Conservation (phyloP, 2,797 vertebrate species). For the Avahi laniger region DNA sequence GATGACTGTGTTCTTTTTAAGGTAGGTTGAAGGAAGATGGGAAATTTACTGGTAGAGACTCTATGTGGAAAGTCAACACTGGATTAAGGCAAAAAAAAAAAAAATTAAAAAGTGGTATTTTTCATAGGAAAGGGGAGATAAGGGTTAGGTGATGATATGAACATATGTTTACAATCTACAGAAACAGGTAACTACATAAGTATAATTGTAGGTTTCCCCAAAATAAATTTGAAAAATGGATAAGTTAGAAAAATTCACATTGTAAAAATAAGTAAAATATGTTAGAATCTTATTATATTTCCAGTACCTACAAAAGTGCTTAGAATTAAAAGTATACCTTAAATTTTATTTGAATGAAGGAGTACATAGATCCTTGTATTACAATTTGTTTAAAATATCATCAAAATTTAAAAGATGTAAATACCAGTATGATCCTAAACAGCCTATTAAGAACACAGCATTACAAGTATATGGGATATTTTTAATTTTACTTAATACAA, state of each 20-base stretch:
- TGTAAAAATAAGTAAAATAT: slow-evolving; percentile 18
- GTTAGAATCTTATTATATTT: background rate
- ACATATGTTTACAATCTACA: background rate
- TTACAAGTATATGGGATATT: slow-evolving; percentile 38
- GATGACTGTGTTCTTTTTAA: background rate
- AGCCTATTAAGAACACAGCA: background rate
- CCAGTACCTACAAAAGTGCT: background rate
- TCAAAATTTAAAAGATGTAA: slow-evolving; percentile 32
- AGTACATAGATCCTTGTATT: background rate
- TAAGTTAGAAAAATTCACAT: background rate
- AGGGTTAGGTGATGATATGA: background rate
- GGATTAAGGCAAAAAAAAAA: background rate
- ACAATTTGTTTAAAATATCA: slow-evolving; percentile 39
- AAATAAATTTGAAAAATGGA: slow-evolving; percentile 14
- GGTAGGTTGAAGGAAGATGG: background rate
- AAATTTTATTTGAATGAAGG: background rate
- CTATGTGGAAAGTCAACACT: background rate
- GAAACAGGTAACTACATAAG: background rate
- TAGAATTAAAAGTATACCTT: background rate
- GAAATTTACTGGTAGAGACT: slow-evolving; percentile 1
- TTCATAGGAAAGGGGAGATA: background rate
- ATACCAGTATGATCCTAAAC: background rate
- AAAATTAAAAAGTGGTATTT: background rate
- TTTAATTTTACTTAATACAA: slow-evolving; percentile 41
- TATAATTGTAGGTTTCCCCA: background rate